Percentiles rank a stretch among this genome's conserved stretches.
Evolutionary conservation across 2,888 invertebrate genomes (phyloP).

Genomic region (Napeogenes sylphis): DNA sequence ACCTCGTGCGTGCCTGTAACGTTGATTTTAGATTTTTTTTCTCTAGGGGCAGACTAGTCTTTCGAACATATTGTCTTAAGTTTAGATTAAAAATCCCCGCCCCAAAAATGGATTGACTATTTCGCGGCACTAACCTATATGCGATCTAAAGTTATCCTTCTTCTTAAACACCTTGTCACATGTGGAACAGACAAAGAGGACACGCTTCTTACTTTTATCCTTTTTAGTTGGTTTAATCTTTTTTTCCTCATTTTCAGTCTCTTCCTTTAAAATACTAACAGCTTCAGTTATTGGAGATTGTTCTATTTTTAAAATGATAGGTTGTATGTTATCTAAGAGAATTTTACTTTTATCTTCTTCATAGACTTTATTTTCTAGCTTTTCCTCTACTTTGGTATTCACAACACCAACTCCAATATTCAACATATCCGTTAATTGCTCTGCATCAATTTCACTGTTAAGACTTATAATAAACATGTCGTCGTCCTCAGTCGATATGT

Average conservation of each 20-base stretch:
- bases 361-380: slow-evolving; percentile 23
- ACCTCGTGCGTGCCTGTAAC: slow-evolving; percentile 56
- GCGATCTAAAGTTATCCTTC: slow-evolving; percentile 64
- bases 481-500: slow-evolving; percentile 69
- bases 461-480: slow-evolving; percentile 72
- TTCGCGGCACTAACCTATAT: slow-evolving; percentile 53
- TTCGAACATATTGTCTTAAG: too few relatives aligned
- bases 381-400: slow-evolving; percentile 30
- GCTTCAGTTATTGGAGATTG: slow-evolving; percentile 15
- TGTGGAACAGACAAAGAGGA: slow-evolving; percentile 51
- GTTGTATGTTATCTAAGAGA: slow-evolving; percentile 31
- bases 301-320: slow-evolving; percentile 40
- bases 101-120: too few relatives aligned
- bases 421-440: slow-evolving; percentile 65
- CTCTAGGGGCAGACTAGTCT: too few relatives aligned
- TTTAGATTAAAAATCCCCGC: too few relatives aligned
- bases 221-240: slow-evolving; percentile 23
- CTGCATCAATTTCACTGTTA: slow-evolving; percentile 68
- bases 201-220: slow-evolving; percentile 42
- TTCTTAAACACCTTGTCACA: slow-evolving; percentile 65
- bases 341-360: slow-evolving; percentile 23
- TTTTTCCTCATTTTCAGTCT: not conserved
- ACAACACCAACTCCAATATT: slow-evolving; percentile 59
- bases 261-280: not conserved
- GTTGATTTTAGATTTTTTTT: not conserved